phyloP scores from a whole-genome alignment of 2,797 vertebrate species.

The Falco columbarius region DNA sequence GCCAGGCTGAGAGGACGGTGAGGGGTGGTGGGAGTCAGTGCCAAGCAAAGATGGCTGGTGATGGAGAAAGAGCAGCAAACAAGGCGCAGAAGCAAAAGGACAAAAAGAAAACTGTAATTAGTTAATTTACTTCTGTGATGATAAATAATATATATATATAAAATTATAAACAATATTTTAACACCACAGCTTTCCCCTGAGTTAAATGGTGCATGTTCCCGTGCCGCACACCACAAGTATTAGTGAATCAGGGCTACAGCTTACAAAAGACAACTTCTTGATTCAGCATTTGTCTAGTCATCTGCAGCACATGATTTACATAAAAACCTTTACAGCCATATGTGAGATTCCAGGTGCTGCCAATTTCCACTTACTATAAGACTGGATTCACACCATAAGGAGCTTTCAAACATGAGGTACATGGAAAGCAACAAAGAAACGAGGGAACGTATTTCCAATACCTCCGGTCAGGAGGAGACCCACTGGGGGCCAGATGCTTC shows the following conservation, averaged over 20 bases:
- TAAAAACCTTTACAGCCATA: not conserved
- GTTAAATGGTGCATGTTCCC: not conserved
- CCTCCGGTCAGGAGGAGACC: not conserved
- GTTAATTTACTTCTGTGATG: conserved; percentile 80
- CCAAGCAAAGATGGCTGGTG: conserved; percentile 83
- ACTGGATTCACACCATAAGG: not conserved
- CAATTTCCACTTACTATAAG: not conserved
- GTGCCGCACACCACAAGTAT: not conserved
- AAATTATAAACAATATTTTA: conserved; percentile 70
- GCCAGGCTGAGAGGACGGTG: conserved; percentile 81
- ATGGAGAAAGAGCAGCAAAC: conserved; percentile 75
- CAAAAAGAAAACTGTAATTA: conserved; percentile 93
- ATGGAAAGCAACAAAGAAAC: not conserved
- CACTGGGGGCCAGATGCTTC: not conserved
- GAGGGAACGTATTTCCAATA: not conserved
- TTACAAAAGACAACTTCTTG: not conserved
- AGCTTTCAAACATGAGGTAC: not conserved
- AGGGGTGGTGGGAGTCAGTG: conserved; percentile 79
- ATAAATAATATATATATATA: conserved; percentile 43
- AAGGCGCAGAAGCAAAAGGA: conserved; percentile 84
- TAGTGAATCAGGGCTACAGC: not conserved
- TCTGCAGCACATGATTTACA: not conserved
- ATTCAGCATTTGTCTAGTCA: not conserved
- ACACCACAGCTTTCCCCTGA: conserved; percentile 45
- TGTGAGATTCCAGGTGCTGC: not conserved